phyloP scores from a whole-genome alignment of 2,113 vertebrate genomes.

The Callithrix jacchus region DNA sequence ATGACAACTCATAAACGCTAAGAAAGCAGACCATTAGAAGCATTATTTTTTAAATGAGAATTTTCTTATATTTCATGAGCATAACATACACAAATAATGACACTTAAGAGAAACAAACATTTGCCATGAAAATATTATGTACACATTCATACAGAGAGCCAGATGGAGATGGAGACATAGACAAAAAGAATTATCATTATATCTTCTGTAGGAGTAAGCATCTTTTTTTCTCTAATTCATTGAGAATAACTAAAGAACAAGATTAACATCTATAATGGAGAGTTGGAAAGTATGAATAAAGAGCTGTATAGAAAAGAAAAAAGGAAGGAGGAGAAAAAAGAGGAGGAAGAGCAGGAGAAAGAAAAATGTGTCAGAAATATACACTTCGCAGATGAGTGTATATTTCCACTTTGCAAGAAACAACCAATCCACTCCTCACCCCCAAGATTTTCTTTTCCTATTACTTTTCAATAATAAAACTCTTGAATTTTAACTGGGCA shows the following conservation, averaged over 20 bases:
- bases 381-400: not conserved
- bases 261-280: slow-evolving; percentile 3
- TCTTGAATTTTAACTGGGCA: not conserved
- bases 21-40: not conserved
- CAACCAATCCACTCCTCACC: not conserved
- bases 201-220: not conserved
- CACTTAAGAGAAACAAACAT: not conserved
- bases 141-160: not conserved
- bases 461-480: not conserved
- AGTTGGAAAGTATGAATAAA: not conserved
- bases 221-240: not conserved
- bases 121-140: slow-evolving; percentile 7
- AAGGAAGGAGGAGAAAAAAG: not conserved
- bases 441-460: not conserved
- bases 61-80: not conserved
- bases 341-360: not conserved
- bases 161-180: not conserved
- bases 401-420: not conserved
- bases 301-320: not conserved
- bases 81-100: not conserved
- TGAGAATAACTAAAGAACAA: slow-evolving; percentile 20
- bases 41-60: not conserved
- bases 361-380: not conserved
- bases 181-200: not conserved
- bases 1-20: not conserved